These are phyloP conservation scores for Ormyrus rosae DNA, from an alignment of 2,888 invertebrate species.

Conservation along the genomic window DNA sequence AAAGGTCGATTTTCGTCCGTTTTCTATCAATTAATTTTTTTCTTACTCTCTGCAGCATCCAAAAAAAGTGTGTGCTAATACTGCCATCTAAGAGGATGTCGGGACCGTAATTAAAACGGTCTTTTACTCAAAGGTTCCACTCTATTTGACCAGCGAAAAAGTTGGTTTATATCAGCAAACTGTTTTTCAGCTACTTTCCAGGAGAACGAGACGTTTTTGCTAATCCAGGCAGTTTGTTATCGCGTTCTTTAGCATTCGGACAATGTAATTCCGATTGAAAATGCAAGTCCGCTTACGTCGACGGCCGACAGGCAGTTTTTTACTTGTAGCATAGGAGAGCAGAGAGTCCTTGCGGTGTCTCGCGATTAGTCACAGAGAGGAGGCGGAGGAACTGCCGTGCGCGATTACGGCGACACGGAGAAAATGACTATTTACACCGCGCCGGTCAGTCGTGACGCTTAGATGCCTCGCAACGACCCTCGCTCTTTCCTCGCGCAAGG, in stretches of 20 bases:
- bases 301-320: not conserved
- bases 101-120: too few species aligned
- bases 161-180: too few species aligned
- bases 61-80: too few species aligned
- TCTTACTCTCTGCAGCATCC: too few species aligned
- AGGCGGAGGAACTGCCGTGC: not conserved
- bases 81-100: too few species aligned
- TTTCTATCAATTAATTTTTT: too few species aligned
- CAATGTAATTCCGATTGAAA: not conserved
- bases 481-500: conserved; percentile 2
- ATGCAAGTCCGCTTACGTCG: too few species aligned
- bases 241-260: not conserved
- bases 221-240: not conserved
- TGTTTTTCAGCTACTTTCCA: too few species aligned
- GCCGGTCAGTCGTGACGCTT: conserved; percentile 39
- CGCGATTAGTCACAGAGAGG: not conserved
- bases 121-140: too few species aligned
- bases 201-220: too few species aligned
- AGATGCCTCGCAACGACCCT: conserved; percentile 16
- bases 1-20: too few species aligned
- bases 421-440: conserved; percentile 45
- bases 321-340: not conserved
- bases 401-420: conserved; percentile 39
- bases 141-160: too few species aligned
- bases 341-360: not conserved